A percentile compares a stretch with the other conserved stretches of the same genome.
phyloP scores from a whole-genome alignment of 2,113 vertebrate genomes.

The Prinia subflava region DNA sequence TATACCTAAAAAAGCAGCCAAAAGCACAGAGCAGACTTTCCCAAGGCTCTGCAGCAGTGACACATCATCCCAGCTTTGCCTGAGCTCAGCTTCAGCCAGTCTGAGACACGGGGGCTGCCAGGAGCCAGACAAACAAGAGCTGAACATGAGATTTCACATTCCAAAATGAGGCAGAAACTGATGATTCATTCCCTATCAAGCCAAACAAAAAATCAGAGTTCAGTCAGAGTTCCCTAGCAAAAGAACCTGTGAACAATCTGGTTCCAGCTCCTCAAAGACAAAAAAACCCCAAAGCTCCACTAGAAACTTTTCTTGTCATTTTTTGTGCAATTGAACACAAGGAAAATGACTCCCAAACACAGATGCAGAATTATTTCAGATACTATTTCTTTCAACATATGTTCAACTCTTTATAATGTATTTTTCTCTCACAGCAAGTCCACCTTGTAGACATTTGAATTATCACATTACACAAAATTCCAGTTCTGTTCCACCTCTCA shows the following conservation, averaged over 20 bases:
- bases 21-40: not conserved
- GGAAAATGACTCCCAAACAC: not conserved
- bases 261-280: not conserved
- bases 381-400: not conserved
- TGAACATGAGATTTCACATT: not conserved
- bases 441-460: not conserved
- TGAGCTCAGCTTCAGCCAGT: not conserved
- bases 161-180: not conserved
- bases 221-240: not conserved
- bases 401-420: not conserved
- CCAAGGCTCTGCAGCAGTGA: not conserved
- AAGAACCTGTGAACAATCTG: not conserved
- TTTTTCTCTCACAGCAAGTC: not conserved
- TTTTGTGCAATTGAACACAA: not conserved
- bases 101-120: not conserved
- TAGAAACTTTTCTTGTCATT: not conserved
- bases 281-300: not conserved
- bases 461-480: not conserved
- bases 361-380: not conserved
- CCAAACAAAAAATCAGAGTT: not conserved
- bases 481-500: not conserved
- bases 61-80: not conserved
- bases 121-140: constrained; percentile 21
- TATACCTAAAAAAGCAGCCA: not conserved
- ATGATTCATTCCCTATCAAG: not conserved